phyloP scores from a whole-genome alignment of 2,888 invertebrate species.

The Theretra japonica region DNA sequence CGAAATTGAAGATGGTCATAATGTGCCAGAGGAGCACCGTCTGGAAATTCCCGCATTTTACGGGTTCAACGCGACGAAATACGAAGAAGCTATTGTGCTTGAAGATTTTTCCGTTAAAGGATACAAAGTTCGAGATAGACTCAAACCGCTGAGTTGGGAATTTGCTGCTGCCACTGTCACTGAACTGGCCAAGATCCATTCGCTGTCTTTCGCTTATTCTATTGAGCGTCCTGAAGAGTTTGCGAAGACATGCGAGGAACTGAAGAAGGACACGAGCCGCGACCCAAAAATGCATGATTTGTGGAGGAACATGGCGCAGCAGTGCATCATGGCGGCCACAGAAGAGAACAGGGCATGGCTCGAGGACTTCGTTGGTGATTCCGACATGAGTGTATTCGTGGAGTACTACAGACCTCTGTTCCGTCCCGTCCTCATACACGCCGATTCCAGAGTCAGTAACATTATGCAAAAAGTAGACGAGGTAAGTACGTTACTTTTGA shows the following conservation, averaged over 20 bases:
- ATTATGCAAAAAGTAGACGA: slow-evolving; percentile 42
- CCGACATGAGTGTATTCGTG: slow-evolving; percentile 33
- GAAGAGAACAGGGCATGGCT: slow-evolving; percentile 51
- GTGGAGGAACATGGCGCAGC: slow-evolving; percentile 34
- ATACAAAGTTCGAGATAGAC: slow-evolving; percentile 50
- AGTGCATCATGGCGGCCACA: slow-evolving; percentile 40
- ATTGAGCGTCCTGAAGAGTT: slow-evolving; percentile 52
- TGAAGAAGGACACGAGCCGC: not conserved
- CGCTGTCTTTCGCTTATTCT: slow-evolving; percentile 57
- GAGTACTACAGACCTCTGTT: slow-evolving; percentile 36
- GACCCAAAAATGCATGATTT: not conserved
- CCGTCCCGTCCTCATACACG: slow-evolving; percentile 42
- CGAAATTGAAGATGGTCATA: slow-evolving; percentile 39
- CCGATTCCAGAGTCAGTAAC: slow-evolving; percentile 59
- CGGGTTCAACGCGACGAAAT: slow-evolving; percentile 40
- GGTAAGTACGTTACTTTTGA: slow-evolving; percentile 33
- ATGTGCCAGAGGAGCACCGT: slow-evolving; percentile 44
- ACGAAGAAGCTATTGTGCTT: slow-evolving; percentile 57
- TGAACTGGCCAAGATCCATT: slow-evolving; percentile 59
- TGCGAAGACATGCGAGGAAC: slow-evolving; percentile 15
- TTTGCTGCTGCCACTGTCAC: slow-evolving; percentile 47
- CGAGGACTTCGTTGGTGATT: slow-evolving; percentile 40
- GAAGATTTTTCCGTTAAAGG: slow-evolving; percentile 51
- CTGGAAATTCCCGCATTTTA: slow-evolving; percentile 48
- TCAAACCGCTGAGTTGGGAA: slow-evolving; percentile 51